Evolutionary conservation across 2,888 invertebrate species (phyloP).

Genomic region (Electrophaes corylata): DNA sequence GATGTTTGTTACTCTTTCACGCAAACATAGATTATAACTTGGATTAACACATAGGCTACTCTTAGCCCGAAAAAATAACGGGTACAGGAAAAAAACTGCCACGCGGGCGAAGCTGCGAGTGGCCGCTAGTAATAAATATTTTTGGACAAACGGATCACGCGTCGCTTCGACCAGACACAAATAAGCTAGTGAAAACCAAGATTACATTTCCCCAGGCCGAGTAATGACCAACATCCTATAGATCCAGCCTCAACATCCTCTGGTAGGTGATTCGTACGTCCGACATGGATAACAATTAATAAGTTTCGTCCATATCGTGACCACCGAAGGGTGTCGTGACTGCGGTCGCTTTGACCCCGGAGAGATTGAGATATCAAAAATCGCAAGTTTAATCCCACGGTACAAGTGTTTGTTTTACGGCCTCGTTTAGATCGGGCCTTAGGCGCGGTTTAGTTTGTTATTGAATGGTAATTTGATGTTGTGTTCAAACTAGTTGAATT

Average conservation of each 20-base stretch:
- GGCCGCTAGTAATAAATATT: no score
- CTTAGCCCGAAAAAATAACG: no score
- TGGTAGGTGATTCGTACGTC: constrained; percentile 65
- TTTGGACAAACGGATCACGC: no score
- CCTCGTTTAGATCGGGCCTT: constrained; percentile 60
- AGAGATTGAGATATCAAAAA: constrained; percentile 84
- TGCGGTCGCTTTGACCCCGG: constrained; percentile 80
- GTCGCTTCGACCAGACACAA: neutral
- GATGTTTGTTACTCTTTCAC: no score
- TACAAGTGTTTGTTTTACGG: constrained; percentile 69
- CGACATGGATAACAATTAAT: constrained; percentile 58
- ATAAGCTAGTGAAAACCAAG: neutral
- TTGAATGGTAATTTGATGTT: neutral
- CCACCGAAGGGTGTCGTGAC: constrained; percentile 83
- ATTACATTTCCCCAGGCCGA: neutral
- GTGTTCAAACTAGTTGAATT: no score
- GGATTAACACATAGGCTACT: no score
- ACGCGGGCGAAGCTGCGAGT: no score
- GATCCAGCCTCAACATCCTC: constrained; percentile 55
- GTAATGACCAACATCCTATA: constrained; percentile 41
- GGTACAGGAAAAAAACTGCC: no score
- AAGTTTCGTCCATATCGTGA: constrained; percentile 65
- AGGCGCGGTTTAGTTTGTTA: constrained; percentile 49
- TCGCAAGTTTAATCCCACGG: constrained; percentile 72
- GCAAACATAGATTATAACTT: no score